These are phyloP conservation scores for Bolborhynchus lineola DNA, from an alignment of 2,113 vertebrate species.

Conservation along the genomic window DNA sequence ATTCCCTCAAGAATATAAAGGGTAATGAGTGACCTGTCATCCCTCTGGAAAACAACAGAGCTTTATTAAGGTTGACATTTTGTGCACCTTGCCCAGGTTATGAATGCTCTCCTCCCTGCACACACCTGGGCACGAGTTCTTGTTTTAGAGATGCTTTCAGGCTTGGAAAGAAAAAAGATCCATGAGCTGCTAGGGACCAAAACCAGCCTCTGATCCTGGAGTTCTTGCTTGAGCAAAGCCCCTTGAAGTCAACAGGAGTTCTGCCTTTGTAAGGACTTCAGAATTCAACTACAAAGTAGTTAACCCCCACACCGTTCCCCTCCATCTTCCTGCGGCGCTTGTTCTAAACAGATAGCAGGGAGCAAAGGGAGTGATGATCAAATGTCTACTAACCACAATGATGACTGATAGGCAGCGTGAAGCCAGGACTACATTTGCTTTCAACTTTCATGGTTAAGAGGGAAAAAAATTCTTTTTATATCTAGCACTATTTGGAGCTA, in stretches of 20 bases:
- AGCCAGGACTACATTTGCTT: background rate
- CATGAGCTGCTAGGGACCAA: background rate
- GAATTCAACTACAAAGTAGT: background rate
- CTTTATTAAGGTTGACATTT: background rate
- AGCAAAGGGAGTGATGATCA: background rate
- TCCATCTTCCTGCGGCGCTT: background rate
- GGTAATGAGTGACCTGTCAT: background rate
- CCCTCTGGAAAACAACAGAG: background rate
- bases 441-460: background rate
- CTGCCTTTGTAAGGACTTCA: background rate
- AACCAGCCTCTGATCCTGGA: background rate
- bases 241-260: slow-evolving; percentile 9
- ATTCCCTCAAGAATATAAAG: background rate
- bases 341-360: background rate
- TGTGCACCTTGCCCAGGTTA: background rate
- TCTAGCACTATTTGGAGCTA: background rate
- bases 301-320: background rate
- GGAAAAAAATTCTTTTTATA: background rate
- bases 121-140: background rate
- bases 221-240: background rate
- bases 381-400: background rate
- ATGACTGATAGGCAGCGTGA: background rate
- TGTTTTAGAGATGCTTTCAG: background rate
- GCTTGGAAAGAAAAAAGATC: background rate
- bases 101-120: background rate